Percentiles rank a stretch among this genome's conserved stretches.
phyloP scores from a whole-genome alignment of 1,140 invertebrate genomes.

The Hylyphantes graminicola region DNA sequence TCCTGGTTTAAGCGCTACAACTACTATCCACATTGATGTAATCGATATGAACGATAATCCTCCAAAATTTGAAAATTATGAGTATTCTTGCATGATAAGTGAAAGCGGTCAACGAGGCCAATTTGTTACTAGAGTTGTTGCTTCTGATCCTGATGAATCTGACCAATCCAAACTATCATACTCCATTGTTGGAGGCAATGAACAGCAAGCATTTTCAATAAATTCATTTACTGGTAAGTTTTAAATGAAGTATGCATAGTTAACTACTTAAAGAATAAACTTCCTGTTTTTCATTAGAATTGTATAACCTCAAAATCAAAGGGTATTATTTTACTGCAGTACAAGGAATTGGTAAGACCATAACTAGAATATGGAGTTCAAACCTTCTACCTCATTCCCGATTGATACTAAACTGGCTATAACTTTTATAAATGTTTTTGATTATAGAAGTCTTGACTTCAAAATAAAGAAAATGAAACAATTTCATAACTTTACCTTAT shows the following conservation, averaged over 20 bases:
- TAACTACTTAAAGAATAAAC: no score
- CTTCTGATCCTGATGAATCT: constrained; percentile 85
- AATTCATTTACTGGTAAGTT: constrained; percentile 69
- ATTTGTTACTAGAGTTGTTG: constrained; percentile 87
- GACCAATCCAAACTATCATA: constrained; percentile 82
- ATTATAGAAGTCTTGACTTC: no score
- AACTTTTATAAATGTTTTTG: no score
- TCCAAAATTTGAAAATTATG: constrained; percentile 81
- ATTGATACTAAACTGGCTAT: no score
- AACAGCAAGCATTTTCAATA: constrained; percentile 85
- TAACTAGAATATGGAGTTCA: no score
- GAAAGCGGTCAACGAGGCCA: constrained; percentile 85
- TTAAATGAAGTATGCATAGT: no score
- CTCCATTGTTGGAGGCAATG: constrained; percentile 85
- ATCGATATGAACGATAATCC: constrained; percentile 69
- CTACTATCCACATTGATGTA: constrained; percentile 62
- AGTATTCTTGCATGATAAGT: constrained; percentile 69
- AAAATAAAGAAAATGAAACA: no score
- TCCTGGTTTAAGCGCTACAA: constrained; percentile 60
- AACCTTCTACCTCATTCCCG: no score
- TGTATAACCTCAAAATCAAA: no score
- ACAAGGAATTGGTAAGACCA: no score
- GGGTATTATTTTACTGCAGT: no score
- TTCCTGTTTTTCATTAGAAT: background rate
- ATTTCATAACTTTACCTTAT: no score